Conservation (phyloP, 1,140 invertebrate species). For the Delia radicum region DNA sequence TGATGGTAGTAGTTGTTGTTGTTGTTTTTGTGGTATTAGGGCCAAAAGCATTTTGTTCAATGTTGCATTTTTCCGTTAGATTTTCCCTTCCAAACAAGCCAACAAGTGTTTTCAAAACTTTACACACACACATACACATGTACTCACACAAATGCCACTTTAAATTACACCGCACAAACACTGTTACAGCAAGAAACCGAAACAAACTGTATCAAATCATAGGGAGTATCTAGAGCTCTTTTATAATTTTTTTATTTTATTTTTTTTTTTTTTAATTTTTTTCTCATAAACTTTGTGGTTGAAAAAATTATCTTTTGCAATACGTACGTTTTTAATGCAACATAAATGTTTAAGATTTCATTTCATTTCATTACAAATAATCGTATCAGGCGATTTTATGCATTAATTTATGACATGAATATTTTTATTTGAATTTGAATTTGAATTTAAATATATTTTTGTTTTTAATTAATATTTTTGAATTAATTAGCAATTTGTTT, state of each 20-base stretch:
- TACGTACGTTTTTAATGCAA: neutral
- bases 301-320: neutral
- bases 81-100: conserved; percentile 37
- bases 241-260: too few relatives aligned
- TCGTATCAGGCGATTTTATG: too few relatives aligned
- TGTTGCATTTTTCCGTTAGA: conserved; percentile 56
- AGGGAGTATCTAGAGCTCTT: neutral
- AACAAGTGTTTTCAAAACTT: neutral
- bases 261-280: neutral
- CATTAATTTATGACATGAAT: too few relatives aligned
- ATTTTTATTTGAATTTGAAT: neutral
- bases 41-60: conserved; percentile 56
- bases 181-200: neutral
- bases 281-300: neutral
- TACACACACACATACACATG: neutral
- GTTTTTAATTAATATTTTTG: neutral
- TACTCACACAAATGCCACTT: neutral
- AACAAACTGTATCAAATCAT: neutral
- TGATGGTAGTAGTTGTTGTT: conserved; percentile 37
- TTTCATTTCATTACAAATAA: neutral
- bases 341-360: neutral
- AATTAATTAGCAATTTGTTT: neutral
- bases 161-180: neutral
- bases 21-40: conserved; percentile 46
- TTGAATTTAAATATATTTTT: neutral